Evolutionary conservation across 2,113 vertebrate species (phyloP).

Genomic region (Anolis sagrei): DNA sequence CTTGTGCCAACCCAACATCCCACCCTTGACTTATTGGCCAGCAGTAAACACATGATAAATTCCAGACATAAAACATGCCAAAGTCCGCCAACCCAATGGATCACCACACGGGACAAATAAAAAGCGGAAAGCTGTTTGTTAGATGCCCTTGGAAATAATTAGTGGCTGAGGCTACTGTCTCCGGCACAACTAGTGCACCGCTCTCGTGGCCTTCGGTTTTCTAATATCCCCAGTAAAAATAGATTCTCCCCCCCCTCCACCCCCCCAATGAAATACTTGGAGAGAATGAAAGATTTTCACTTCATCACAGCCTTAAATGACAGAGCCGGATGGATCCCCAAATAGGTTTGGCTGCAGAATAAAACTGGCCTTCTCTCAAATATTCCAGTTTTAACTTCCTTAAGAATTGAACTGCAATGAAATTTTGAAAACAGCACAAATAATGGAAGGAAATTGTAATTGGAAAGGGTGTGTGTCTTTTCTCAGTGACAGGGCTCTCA

Average conservation of each 20-base stretch:
- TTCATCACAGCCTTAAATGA: background rate
- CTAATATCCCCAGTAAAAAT: slow-evolving; percentile 24
- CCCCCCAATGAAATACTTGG: background rate
- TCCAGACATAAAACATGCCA: slow-evolving; percentile 53
- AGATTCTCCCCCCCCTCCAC: background rate
- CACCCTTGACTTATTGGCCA: slow-evolving; percentile 52
- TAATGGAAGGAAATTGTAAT: no score
- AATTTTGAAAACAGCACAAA: background rate
- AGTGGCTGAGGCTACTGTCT: slow-evolving; percentile 37
- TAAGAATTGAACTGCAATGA: background rate
- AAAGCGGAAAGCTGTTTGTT: slow-evolving; percentile 51
- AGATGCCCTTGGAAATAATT: slow-evolving; percentile 66
- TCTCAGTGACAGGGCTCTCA: background rate
- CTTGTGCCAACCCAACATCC: background rate
- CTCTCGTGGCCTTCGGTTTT: slow-evolving; percentile 13
- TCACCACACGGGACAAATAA: slow-evolving; percentile 59
- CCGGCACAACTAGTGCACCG: background rate
- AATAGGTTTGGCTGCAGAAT: slow-evolving; percentile 1
- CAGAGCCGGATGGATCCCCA: background rate
- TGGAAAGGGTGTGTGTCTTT: background rate
- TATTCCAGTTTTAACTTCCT: background rate
- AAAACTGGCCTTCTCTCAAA: background rate
- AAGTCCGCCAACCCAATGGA: slow-evolving; percentile 56
- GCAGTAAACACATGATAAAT: slow-evolving; percentile 62
- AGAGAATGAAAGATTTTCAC: background rate